phyloP scores from a whole-genome alignment of 1,140 invertebrate genomes.

The Physella acuta region DNA sequence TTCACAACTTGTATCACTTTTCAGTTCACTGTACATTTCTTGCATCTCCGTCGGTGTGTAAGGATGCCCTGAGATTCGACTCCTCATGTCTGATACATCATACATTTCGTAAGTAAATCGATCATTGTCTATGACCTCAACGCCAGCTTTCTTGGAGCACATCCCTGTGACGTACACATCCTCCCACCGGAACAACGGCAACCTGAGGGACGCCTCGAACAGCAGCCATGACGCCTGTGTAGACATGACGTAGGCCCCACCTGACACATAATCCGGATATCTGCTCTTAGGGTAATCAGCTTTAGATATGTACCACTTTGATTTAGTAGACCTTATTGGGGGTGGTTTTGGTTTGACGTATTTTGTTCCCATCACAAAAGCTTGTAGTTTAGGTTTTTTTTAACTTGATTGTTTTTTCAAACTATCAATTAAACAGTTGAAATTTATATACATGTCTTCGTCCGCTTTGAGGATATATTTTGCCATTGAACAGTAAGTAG shows the following conservation, averaged over 20 bases:
- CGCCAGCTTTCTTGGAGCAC: conserved; percentile 34
- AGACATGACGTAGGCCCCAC: conserved; percentile 57
- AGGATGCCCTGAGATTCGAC: conserved; percentile 36
- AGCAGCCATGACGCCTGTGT: conserved; percentile 41
- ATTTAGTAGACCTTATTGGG: conserved; percentile 44
- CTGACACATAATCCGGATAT: conserved; percentile 55
- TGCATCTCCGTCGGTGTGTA: conserved; percentile 33
- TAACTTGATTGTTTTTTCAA: conserved; percentile 21
- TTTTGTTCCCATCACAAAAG: conserved; percentile 33
- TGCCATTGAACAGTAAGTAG: conserved; percentile 68
- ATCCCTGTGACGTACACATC: conserved; percentile 60
- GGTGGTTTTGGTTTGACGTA: conserved; percentile 30
- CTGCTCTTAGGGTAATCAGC: conserved; percentile 47
- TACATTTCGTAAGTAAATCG: conserved; percentile 30
- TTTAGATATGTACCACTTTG: conserved; percentile 59
- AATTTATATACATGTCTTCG: conserved; percentile 54
- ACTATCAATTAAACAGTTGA: conserved; percentile 32
- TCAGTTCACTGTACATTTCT: too few species aligned
- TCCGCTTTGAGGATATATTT: conserved; percentile 62
- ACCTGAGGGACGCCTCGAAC: conserved; percentile 41
- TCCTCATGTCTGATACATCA: conserved; percentile 27
- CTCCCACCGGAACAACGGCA: conserved; percentile 53
- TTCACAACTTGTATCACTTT: too few species aligned
- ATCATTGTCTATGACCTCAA: conserved; percentile 26
- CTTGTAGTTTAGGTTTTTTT: neutral